A percentile compares a stretch with the other conserved stretches of the same genome.
phyloP scores from a whole-genome alignment of 2,113 vertebrate species.

The Carettochelys insculpta region DNA sequence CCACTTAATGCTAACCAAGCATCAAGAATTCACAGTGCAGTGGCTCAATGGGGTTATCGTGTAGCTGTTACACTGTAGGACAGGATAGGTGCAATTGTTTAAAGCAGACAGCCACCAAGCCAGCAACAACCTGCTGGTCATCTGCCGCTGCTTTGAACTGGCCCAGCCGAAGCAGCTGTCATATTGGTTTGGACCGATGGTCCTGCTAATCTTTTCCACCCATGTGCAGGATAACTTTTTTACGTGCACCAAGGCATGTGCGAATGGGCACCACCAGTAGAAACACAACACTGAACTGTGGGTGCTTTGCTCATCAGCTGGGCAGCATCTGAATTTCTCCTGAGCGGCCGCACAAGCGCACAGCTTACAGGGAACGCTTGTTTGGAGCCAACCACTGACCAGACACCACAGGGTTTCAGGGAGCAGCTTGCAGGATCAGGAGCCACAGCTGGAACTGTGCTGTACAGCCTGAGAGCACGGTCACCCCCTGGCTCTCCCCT shows the following conservation, averaged over 20 bases:
- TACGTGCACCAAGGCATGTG: too few species aligned
- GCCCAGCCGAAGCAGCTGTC: neutral
- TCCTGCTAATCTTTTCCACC: too few species aligned
- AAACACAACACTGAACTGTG: too few species aligned
- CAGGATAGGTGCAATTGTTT: neutral
- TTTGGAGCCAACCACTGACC: neutral
- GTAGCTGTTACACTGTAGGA: neutral
- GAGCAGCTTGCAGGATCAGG: neutral
- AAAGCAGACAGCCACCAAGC: neutral
- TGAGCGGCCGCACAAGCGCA: too few species aligned
- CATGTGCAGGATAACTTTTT: too few species aligned
- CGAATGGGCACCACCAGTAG: too few species aligned
- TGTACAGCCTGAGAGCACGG: fast-evolving
- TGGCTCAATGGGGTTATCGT: neutral
- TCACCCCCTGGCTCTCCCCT: neutral
- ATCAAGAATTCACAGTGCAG: neutral
- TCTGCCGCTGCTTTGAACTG: neutral
- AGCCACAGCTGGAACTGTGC: too few species aligned
- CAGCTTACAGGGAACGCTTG: too few species aligned
- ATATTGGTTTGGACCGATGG: neutral
- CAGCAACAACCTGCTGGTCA: neutral
- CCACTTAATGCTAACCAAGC: neutral
- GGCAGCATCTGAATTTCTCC: too few species aligned
- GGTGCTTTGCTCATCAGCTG: too few species aligned
- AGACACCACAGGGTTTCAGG: neutral